Conservation (phyloP, 2,113 vertebrate species). For the Seriola rivoliana region DNA sequence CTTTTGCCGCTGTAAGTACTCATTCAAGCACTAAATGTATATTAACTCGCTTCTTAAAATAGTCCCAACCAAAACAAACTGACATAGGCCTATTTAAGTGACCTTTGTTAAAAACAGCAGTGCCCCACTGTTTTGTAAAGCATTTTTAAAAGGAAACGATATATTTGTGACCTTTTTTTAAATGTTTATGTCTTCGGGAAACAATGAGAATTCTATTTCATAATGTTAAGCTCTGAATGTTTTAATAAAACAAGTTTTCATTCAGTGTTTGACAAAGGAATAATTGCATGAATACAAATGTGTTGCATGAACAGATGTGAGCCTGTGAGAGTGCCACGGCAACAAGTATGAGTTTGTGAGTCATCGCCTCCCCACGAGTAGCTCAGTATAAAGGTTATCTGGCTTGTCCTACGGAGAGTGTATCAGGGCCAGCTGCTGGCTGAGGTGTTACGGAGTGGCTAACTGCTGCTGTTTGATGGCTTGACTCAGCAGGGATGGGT, state of each 20-base stretch:
- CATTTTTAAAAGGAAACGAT: no score
- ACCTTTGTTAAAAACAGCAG: neutral
- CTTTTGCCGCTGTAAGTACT: neutral
- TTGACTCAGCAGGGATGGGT: conserved; percentile 49
- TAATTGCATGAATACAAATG: neutral
- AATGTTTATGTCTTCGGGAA: neutral
- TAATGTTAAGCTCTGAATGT: neutral
- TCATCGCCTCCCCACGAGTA: conserved; percentile 34
- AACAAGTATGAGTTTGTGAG: conserved; percentile 44
- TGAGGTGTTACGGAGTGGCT: conserved; percentile 11
- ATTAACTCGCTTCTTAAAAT: neutral
- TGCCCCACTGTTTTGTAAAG: no score
- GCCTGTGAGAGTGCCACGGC: conserved; percentile 7
- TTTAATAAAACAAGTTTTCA: neutral
- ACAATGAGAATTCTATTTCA: neutral
- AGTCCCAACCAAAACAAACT: neutral
- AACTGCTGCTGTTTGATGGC: conserved; percentile 39
- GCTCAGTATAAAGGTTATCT: conserved; percentile 61
- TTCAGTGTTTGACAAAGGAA: neutral
- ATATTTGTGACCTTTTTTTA: neutral
- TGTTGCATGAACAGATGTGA: conserved; percentile 30
- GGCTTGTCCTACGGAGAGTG: conserved; percentile 32
- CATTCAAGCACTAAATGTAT: neutral
- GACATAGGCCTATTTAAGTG: neutral
- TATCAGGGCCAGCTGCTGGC: conserved; percentile 42